Base-by-base conservation (phyloP, 2,888 invertebrate genomes). In the Idaea straminata region DNA sequence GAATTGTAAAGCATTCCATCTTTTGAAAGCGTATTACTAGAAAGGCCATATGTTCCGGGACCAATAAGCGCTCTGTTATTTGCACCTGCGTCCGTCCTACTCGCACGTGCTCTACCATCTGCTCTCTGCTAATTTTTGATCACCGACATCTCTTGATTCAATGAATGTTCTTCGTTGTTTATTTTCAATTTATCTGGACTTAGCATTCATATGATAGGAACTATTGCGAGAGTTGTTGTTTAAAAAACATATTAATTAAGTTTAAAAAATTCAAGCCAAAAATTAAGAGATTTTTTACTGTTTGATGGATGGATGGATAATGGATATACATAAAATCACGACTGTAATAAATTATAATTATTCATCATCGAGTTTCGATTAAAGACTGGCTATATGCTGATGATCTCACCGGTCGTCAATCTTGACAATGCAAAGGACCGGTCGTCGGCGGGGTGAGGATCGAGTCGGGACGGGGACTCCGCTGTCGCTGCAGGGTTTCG, bases 401-500 rank as follows among this genome's bases (percentile, higher is more conserved):
- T 92, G 91, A 92, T 91, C 92, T 91, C 91, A 92, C 86, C 88
- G 85, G 82, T 86, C 84, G 87, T 89, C 88, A 89, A 89, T 89
- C 88, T 89, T 90, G 89, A 91, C 92, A 92, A 91, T 91, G 90
- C 91, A 86, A 86, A 89, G 90, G 90, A 90, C 90, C 89, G 90
- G 91, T 90, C 83, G 85, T 70, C 71, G 59, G 83, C 74, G 89
- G 79, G 85, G 83, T 70, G 81, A 74, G 85, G 83, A 70, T 76
- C 68, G 82, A 73, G 83, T 75, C 81, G 84, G 82, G 86, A 82
- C 81, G 83, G 84, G 83, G 81, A 80, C 83, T 81, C 79, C 47
- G 2, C 78, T 84, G 88, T 87, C 81, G 72, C 78, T 84, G 88
- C 88, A 87, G 87, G 89, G 88, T 85, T 87, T 84, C 77, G 87